Evolutionary conservation across 2,888 invertebrate genomes (phyloP), one percentile per base, ranked within the genome.

Genomic region (Anthoptus insignis): DNA sequence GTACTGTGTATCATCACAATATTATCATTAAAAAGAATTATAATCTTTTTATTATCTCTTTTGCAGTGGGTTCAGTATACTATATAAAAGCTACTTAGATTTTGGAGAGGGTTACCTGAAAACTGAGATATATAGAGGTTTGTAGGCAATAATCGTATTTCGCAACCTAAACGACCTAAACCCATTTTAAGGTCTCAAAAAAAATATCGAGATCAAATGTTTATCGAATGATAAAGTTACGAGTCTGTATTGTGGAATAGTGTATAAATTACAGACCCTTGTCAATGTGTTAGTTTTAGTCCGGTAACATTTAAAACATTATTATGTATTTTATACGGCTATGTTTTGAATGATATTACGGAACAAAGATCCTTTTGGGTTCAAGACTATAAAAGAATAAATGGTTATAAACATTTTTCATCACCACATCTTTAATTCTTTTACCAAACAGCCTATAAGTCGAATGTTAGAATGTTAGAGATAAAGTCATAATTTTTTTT

Each of bases 251-350:
- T 37, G 56, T 63, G 56, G 49, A 29, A 29, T 56, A 39, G 49
- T 24, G 39, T 32, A 63, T 61, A 61, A 61, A 54, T 61, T 54
- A 54, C 13, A 4, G 47, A 24, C 47, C 47, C 34, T 24, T 54
- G 54, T 61, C 34, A 37, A 47, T 9, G 29, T 61, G 24, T 34
- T 53, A 42, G 24, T 29, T 61, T 14, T 24, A 13, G 16, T 34
- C 29, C 14, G 52, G 32, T 24, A 21, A 3, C 13, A 45, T n/a
- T 37, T 61, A 24, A 54, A 19, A n/a, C n/a, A n/a, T n/a, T n/a
- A n/a, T n/a, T n/a, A n/a, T n/a, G n/a, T n/a, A n/a, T n/a, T n/a
- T 54, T 47, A 61, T 61, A 19, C 11, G 34, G 45, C 34, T 53
- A 34, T 22, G 22, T 13, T 54, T 54, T n/a, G 37, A 37, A 37